Percentiles rank a stretch among this genome's conserved stretches.
Conservation (phyloP, 2,888 invertebrate genomes). For the Hermaeophaga mercurialis region DNA sequence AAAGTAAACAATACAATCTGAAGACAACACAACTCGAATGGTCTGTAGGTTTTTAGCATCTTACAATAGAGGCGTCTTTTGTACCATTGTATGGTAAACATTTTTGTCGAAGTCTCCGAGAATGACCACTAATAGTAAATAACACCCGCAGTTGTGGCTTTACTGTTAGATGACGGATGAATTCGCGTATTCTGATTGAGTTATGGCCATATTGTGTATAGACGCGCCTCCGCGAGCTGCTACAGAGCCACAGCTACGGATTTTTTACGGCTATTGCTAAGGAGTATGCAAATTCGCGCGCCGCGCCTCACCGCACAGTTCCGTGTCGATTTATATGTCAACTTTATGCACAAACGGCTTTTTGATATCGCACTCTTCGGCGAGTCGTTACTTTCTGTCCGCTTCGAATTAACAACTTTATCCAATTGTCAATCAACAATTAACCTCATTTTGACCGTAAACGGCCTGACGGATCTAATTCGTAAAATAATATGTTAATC, state of each 20-base stretch:
- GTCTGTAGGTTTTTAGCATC: slow-evolving; percentile 28
- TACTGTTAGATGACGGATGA: slow-evolving; percentile 44
- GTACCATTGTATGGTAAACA: slow-evolving; percentile 41
- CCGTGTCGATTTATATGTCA: slow-evolving; percentile 37
- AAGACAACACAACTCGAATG: slow-evolving; percentile 26
- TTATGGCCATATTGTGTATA: slow-evolving; percentile 40
- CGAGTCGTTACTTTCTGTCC: slow-evolving; percentile 4
- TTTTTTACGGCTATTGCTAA: slow-evolving; percentile 29
- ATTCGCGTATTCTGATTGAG: slow-evolving; percentile 41
- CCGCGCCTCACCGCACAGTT: no score
- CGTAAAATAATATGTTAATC: no score
- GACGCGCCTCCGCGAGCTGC: slow-evolving; percentile 32
- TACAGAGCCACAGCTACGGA: no score
- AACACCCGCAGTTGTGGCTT: slow-evolving; percentile 41
- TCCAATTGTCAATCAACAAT: no score
- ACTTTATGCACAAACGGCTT: slow-evolving; percentile 24
- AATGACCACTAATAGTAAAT: slow-evolving; percentile 40
- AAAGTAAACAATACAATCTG: slow-evolving; percentile 15
- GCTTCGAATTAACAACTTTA: no score
- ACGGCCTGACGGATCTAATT: no score
- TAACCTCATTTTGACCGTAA: no score
- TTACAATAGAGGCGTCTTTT: slow-evolving; percentile 34
- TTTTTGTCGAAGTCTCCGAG: slow-evolving; percentile 36
- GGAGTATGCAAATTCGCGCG: slow-evolving; percentile 38
- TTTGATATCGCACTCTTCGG: slow-evolving; percentile 5